Percentiles rank a stretch among this genome's conserved stretches.
These are phyloP conservation scores for Entomobrya proxima DNA, from an alignment of 2,888 invertebrate genomes.

Conservation along the genomic window DNA sequence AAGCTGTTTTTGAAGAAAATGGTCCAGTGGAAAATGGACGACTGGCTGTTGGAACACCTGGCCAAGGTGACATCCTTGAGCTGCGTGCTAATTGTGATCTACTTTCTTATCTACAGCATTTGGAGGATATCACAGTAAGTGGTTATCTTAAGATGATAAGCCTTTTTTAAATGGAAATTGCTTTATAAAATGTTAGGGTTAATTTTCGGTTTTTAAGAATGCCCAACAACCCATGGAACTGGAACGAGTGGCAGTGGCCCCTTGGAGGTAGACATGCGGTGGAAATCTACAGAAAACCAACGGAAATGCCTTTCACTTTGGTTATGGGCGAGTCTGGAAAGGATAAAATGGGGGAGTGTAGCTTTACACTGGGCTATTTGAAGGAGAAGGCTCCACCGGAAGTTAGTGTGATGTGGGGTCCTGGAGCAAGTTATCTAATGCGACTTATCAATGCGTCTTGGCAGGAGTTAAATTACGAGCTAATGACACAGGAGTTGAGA, in stretches of 20 bases:
- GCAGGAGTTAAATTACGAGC: conserved; percentile 41
- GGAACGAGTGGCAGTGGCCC: conserved; percentile 63
- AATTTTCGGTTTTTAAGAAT: conserved; percentile 54
- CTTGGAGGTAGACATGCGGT: conserved; percentile 57
- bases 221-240: conserved; percentile 68
- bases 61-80: conserved; percentile 67
- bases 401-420: conserved; percentile 70
- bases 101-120: conserved; percentile 64
- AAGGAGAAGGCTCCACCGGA: conserved; percentile 35
- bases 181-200: not conserved
- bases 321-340: conserved; percentile 44
- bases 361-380: conserved; percentile 59
- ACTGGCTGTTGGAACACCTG: conserved; percentile 59
- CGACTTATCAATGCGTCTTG: conserved; percentile 68
- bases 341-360: conserved; percentile 42
- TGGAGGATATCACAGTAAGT: conserved; percentile 70
- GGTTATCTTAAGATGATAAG: not conserved
- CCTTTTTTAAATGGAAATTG: not conserved
- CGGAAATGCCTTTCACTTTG: conserved; percentile 68
- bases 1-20: too few relatives aligned
- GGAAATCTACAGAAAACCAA: conserved; percentile 70
- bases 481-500: conserved; percentile 26
- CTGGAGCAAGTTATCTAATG: conserved; percentile 66
- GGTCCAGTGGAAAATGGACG: conserved; percentile 51
- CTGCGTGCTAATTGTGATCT: conserved; percentile 68